These are phyloP conservation scores for Bucorvus abyssinicus DNA, from an alignment of 2,797 vertebrate genomes.

Conservation along the genomic window DNA sequence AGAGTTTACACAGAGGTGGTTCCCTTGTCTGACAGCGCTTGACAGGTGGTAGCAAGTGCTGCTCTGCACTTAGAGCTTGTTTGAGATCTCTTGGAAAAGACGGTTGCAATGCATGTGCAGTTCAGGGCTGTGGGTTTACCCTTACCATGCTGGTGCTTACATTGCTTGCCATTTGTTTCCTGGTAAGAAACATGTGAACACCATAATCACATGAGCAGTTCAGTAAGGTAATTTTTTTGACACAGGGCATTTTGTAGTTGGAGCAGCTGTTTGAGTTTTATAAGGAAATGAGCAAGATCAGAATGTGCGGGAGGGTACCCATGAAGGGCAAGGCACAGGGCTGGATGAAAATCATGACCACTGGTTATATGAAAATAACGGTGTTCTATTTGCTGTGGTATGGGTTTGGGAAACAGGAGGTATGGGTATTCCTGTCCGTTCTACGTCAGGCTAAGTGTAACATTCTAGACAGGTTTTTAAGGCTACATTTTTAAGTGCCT, in stretches of 20 bases:
- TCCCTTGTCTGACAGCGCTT: background rate
- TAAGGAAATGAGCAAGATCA: background rate
- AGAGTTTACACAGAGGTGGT: background rate
- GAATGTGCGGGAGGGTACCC: background rate
- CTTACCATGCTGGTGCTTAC: background rate
- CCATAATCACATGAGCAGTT: background rate
- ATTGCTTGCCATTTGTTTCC: background rate
- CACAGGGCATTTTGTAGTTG: background rate
- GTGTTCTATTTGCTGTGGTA: background rate
- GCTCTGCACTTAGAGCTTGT: background rate
- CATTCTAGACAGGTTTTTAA: background rate
- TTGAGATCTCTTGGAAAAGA: background rate
- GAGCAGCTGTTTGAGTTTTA: background rate
- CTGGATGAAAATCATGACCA: background rate
- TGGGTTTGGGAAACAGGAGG: background rate
- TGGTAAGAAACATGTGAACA: background rate
- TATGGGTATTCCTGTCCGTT: background rate
- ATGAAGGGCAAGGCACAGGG: background rate
- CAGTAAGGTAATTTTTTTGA: background rate
- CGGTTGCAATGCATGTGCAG: background rate
- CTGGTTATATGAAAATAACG: background rate
- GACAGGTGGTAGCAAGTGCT: background rate
- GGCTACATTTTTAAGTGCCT: background rate
- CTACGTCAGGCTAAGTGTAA: background rate
- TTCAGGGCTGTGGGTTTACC: background rate